Evolutionary conservation across 2,888 invertebrate species (phyloP).

Genomic region (Axea sp.): DNA sequence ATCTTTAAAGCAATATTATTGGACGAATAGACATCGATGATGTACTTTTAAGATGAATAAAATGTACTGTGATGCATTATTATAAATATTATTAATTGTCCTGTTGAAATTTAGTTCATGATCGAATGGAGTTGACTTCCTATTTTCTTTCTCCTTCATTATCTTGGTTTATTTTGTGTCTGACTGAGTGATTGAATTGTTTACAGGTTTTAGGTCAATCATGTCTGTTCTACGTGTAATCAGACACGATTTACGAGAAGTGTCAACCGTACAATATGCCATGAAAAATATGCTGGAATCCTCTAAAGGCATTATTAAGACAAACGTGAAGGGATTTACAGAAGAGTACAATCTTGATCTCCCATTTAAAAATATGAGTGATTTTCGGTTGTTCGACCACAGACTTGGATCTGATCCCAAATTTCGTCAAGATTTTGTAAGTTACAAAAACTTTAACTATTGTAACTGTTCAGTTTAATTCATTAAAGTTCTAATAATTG

Average conservation of each 20-base stretch:
- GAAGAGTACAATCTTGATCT: constrained; percentile 54
- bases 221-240: constrained; percentile 52
- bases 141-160: constrained; percentile 5
- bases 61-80: constrained; percentile 4
- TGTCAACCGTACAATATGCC: constrained; percentile 38
- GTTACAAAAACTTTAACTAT: no score
- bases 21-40: neutral
- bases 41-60: constrained; percentile 21
- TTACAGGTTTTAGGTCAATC: constrained; percentile 52
- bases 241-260: constrained; percentile 47
- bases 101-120: neutral
- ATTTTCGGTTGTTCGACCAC: constrained; percentile 56
- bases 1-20: no score
- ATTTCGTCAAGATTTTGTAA: constrained; percentile 60
- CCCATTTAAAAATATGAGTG: constrained; percentile 55
- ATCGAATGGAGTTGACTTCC: constrained; percentile 61
- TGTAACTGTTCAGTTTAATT: no score
- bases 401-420: constrained; percentile 44
- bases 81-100: neutral
- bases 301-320: constrained; percentile 51
- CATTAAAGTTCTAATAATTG: no score
- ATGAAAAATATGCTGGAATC: constrained; percentile 57
- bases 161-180: neutral
- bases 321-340: constrained; percentile 50
- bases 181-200: constrained; percentile 22